Percentiles rank a stretch among this genome's conserved stretches.
Conservation (phyloP, 2,797 vertebrate species). For the Malurus leucopterus region DNA sequence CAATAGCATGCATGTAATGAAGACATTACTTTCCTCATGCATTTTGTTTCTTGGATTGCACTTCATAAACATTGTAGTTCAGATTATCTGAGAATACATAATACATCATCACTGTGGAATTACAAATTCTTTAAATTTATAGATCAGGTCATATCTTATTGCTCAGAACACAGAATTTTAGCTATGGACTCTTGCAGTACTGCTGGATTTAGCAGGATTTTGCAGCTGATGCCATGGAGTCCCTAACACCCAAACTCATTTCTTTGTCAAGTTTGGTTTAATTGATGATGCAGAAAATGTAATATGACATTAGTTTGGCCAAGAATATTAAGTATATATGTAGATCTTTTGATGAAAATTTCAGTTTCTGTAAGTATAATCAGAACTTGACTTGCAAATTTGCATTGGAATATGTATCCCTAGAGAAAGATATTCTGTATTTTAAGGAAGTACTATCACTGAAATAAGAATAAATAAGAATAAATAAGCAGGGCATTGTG, state of each 20-base stretch:
- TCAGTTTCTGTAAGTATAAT: not conserved
- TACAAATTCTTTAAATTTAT: not conserved
- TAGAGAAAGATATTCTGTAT: not conserved
- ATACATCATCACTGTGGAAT: not conserved
- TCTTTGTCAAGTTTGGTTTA: not conserved
- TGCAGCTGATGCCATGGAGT: not conserved
- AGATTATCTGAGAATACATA: not conserved
- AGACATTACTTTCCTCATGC: not conserved
- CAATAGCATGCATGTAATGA: not conserved
- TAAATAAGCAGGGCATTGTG: not conserved
- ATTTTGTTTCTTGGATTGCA: not conserved
- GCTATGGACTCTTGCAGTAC: not conserved
- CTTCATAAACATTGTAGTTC: not conserved
- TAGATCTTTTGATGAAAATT: not conserved
- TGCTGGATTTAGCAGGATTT: not conserved
- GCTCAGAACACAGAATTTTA: not conserved
- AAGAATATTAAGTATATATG: not conserved
- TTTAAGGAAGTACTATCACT: not conserved
- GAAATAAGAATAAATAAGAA: constrained; percentile 2
- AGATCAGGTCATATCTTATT: not conserved
- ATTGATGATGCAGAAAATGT: not conserved
- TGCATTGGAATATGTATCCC: not conserved
- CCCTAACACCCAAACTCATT: not conserved
- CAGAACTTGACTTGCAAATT: not conserved
- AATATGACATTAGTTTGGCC: not conserved